Percentiles rank a stretch among this genome's conserved stretches.
phyloP scores from a whole-genome alignment of 1,140 invertebrate genomes.

The Brachionus koreanus region DNA sequence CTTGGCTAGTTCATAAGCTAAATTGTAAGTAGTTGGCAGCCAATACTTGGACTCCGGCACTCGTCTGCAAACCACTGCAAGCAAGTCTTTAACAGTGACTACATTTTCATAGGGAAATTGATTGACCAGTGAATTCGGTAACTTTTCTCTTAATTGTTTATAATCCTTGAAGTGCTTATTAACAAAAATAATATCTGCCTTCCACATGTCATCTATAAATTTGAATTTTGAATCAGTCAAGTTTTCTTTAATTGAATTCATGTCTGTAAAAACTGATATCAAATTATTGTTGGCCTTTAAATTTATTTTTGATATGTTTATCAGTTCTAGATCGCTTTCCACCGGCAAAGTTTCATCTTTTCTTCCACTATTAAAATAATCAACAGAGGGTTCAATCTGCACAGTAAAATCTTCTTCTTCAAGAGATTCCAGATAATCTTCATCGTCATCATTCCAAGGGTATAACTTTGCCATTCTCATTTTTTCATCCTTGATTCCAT shows the following conservation, averaged over 20 bases:
- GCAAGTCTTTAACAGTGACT: constrained; percentile 79
- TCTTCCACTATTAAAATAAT: constrained; percentile 70
- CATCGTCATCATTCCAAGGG: constrained; percentile 68
- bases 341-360: constrained; percentile 66
- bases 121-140: constrained; percentile 71
- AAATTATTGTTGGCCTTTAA: constrained; percentile 48
- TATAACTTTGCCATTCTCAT: constrained; percentile 67
- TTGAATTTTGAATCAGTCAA: constrained; percentile 70
- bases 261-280: constrained; percentile 72
- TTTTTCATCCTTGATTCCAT: constrained; percentile 59
- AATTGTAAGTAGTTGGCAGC: constrained; percentile 80
- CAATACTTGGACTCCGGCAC: constrained; percentile 64
- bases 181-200: constrained; percentile 82
- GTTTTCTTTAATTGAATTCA: constrained; percentile 68
- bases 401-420: constrained; percentile 60
- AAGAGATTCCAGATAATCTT: constrained; percentile 55
- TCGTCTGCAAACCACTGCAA: constrained; percentile 68
- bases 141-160: constrained; percentile 63
- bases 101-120: constrained; percentile 87
- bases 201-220: constrained; percentile 66
- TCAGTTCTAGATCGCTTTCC: constrained; percentile 17
- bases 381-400: constrained; percentile 66
- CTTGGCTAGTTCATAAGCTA: constrained; percentile 74
- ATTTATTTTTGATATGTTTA: constrained; percentile 46
- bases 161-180: constrained; percentile 73